Conservation (phyloP, 1,140 invertebrate species). For the Micrasema minimum region DNA sequence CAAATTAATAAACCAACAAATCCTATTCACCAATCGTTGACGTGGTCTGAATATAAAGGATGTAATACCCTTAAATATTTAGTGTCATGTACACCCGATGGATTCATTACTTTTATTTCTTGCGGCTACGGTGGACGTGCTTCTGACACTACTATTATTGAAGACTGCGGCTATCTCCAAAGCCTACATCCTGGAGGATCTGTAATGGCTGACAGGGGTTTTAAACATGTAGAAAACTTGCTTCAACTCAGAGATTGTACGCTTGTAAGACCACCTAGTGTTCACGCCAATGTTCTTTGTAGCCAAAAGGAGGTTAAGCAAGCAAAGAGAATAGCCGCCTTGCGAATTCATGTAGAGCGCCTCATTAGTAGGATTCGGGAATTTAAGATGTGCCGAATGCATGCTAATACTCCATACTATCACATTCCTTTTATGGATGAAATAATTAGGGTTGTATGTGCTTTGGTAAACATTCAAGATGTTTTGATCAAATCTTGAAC, state of each 20-base stretch:
- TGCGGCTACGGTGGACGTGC: neutral
- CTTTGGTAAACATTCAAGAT: neutral
- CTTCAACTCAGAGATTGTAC: neutral
- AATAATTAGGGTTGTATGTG: neutral
- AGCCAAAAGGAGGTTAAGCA: neutral
- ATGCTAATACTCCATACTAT: neutral
- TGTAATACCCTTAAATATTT: slow-evolving; percentile 6
- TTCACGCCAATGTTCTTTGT: neutral
- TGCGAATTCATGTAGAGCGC: slow-evolving; percentile 6
- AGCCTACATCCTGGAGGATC: neutral
- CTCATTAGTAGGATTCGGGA: slow-evolving; percentile 1
- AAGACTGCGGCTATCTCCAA: neutral
- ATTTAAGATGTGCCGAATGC: neutral
- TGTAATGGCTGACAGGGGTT: slow-evolving; percentile 3
- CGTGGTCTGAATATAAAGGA: slow-evolving; percentile 1
- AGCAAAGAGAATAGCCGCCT: slow-evolving; percentile 10
- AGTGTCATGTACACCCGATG: neutral
- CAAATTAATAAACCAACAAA: slow-evolving; percentile 1
- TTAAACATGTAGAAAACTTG: neutral
- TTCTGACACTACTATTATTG: neutral
- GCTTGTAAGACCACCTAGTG: neutral
- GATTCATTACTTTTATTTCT: neutral
- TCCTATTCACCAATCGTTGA: neutral
- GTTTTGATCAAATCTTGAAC: neutral
- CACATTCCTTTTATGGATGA: neutral